Conservation (phyloP, 2,888 invertebrate genomes). For the Quadroppia sp. region DNA sequence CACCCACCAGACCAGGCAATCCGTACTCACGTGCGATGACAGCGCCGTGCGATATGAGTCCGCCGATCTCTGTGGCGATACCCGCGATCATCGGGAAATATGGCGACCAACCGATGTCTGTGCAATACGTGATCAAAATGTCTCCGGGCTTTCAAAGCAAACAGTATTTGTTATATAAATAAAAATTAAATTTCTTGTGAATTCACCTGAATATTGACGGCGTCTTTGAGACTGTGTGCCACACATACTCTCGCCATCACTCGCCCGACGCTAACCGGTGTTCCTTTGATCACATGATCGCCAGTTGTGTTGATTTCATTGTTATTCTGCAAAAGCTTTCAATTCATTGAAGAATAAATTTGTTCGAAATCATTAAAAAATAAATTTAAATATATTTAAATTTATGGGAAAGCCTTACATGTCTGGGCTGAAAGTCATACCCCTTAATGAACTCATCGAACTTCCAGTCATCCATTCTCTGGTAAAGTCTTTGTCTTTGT, state of each 20-base stretch:
- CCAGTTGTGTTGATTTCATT: not conserved
- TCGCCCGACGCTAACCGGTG: constrained; percentile 31
- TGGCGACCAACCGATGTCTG: constrained; percentile 80
- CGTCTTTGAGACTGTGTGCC: constrained; percentile 36
- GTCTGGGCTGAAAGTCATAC: constrained; percentile 27
- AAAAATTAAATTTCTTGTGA: not conserved
- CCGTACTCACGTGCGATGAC: constrained; percentile 79
- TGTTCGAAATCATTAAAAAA: not conserved
- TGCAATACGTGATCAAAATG: constrained; percentile 68
- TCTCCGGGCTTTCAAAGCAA: constrained; percentile 58
- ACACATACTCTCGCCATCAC: constrained; percentile 35
- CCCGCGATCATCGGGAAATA: constrained; percentile 75
- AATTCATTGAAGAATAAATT: not conserved
- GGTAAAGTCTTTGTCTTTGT: not conserved
- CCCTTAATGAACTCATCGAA: constrained; percentile 35
- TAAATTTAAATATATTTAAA: not conserved
- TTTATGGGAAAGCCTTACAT: no score
- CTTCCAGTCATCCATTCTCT: constrained; percentile 18
- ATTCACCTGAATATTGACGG: constrained; percentile 33
- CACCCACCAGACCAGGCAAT: constrained; percentile 77
- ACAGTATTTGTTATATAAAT: not conserved
- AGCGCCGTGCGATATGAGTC: constrained; percentile 75
- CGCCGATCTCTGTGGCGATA: constrained; percentile 75
- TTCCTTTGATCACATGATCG: not conserved
- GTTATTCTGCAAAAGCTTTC: not conserved